Percentiles rank a stretch among this genome's conserved stretches.
Evolutionary conservation across 2,113 vertebrate genomes (phyloP).

Genomic region (Pardalotus punctatus): DNA sequence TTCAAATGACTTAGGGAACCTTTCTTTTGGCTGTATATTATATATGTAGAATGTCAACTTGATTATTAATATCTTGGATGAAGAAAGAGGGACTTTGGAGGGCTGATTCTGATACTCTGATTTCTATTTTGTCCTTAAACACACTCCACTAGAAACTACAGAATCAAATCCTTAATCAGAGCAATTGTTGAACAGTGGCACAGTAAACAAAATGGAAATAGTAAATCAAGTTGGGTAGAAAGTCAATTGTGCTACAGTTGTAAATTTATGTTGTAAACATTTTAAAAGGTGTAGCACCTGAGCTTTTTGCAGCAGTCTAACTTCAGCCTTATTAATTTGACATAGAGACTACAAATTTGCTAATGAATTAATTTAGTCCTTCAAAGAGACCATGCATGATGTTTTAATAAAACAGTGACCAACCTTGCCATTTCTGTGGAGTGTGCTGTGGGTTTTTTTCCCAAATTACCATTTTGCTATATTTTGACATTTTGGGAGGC

Average conservation of each 20-base stretch:
- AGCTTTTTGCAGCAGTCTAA: not conserved
- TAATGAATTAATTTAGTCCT: not conserved
- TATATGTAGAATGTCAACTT: not conserved
- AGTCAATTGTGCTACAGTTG: not conserved
- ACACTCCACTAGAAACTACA: not conserved
- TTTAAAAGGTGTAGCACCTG: not conserved
- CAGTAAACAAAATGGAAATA: not conserved
- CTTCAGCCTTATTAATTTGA: not conserved
- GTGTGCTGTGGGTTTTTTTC: rapidly evolving
- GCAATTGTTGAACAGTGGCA: not conserved
- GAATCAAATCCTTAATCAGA: not conserved
- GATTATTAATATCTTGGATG: not conserved
- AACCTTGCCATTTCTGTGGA: not conserved
- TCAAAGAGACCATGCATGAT: not conserved
- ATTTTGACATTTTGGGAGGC: not conserved
- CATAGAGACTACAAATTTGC: not conserved
- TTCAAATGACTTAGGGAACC: not conserved
- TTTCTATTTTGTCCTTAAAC: not conserved
- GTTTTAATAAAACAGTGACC: not conserved
- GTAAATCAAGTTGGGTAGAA: not conserved
- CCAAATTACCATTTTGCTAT: not conserved
- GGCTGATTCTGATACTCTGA: not conserved
- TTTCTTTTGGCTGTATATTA: not conserved
- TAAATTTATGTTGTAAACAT: not conserved
- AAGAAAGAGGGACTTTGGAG: not conserved